phyloP scores from a whole-genome alignment of 2,797 vertebrate genomes.

The Sebastes elongatus region DNA sequence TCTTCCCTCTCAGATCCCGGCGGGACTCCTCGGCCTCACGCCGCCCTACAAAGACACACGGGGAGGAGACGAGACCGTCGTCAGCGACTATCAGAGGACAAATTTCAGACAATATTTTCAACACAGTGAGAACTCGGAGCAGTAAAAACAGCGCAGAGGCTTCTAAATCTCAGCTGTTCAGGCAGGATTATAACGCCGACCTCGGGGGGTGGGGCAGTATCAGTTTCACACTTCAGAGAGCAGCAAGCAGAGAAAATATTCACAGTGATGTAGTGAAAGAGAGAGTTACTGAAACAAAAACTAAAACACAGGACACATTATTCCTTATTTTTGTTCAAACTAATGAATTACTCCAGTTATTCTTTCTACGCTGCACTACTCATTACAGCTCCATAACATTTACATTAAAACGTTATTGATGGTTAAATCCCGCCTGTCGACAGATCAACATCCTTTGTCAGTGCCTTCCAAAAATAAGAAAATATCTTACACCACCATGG shows the following conservation, averaged over 20 bases:
- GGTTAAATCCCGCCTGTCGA: background rate
- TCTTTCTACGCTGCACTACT: background rate
- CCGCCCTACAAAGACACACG: conserved; percentile 50
- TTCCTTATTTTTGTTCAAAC: background rate
- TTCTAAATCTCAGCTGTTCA: conserved; percentile 32
- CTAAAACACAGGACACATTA: background rate
- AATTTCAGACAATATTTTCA: conserved; percentile 18
- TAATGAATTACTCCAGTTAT: background rate
- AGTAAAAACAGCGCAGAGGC: conserved; percentile 9
- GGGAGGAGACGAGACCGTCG: background rate
- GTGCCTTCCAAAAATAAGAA: background rate
- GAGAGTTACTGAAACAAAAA: background rate
- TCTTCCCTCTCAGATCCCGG: conserved; percentile 40
- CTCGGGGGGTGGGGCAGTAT: background rate
- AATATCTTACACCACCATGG: no score
- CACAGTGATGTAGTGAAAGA: background rate
- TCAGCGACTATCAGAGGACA: conserved; percentile 3
- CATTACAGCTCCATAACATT: background rate
- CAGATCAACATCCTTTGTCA: background rate
- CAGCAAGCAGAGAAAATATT: conserved; percentile 8
- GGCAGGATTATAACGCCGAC: background rate
- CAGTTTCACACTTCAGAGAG: conserved; percentile 46
- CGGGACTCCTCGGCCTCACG: conserved; percentile 12
- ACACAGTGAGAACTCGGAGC: conserved; percentile 8
- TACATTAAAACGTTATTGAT: background rate